A percentile compares a stretch with the other conserved stretches of the same genome.
Evolutionary conservation across 2,797 vertebrate species (phyloP).

Genomic region (Linurgus olivaceus): DNA sequence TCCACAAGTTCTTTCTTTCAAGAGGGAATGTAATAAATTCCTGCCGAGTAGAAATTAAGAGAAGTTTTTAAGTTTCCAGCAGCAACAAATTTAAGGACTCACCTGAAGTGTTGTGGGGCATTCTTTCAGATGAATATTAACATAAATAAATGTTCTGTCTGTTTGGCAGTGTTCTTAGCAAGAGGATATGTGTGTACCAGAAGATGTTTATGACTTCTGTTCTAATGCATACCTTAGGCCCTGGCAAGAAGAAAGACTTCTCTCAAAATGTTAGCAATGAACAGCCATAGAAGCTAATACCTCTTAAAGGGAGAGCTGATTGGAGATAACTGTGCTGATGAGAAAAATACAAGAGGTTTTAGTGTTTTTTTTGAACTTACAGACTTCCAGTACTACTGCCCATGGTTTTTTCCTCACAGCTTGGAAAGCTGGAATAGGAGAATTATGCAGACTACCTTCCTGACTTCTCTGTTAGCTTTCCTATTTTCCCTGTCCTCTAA

Average conservation of each 20-base stretch:
- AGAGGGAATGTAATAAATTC: conserved; percentile 17
- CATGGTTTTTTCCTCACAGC: background rate
- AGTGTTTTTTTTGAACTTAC: background rate
- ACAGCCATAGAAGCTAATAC: background rate
- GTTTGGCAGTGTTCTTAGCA: background rate
- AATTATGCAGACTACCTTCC: background rate
- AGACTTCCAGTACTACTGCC: background rate
- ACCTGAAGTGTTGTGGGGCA: background rate
- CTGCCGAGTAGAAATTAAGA: background rate
- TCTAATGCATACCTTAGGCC: background rate
- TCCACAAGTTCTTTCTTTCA: conserved; percentile 38
- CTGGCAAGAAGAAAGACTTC: background rate
- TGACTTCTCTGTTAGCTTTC: background rate
- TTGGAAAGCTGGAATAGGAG: background rate
- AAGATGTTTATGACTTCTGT: background rate
- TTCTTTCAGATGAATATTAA: background rate
- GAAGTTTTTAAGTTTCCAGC: conserved; percentile 38
- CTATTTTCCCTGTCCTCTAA: background rate
- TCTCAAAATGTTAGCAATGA: background rate
- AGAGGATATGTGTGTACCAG: background rate
- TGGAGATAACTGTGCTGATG: background rate
- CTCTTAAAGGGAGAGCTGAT: background rate
- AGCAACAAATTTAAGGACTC: conserved; percentile 37
- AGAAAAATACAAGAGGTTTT: background rate
- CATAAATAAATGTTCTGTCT: background rate